Base-by-base conservation (phyloP, 1,140 invertebrate species). In the Lepidurus apus region DNA sequence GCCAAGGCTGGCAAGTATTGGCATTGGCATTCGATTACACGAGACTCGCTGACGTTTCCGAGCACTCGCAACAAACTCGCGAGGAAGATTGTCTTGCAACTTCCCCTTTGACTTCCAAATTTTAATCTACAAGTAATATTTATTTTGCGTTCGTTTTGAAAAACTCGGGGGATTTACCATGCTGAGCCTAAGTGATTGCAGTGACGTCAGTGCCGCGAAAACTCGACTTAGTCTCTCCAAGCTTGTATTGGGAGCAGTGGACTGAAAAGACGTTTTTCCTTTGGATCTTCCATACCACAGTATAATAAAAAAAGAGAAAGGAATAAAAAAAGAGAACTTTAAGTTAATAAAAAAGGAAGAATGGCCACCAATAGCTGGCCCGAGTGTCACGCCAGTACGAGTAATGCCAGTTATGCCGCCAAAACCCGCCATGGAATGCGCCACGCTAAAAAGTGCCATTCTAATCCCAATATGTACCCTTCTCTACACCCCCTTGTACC, bases 21-120 rank as follows among this genome's bases (percentile, higher is more conserved):
- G 53, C 53, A 65, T 65, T 65, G 53, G 53, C 13, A 21, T 65
- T 65, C 53, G 53, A 65, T 65, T 65, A 65, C 53, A 65, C 53
- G 53, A 65, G 53, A 65, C 53, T 65, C 53, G 53, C 53, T 65
- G 53, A 65, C 53, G 53, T 65, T 21, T 65, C 21, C 53, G 53
- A 65, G 53, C 53, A 65, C 53, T 34, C 34, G 34, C 34, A 34
- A 34, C 34, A 34, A 34, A 34, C 34, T 34, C 34, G 34, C 4
- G 34, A 34, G 34, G 34, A 34, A 34, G 1, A 34, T 34, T 34
- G 3, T 34, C 34, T 34, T 34, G 34, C 34, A 34, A 34, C 34
- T 34, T 0, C 3, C 34, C 3, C 34, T 34, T 34, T 34, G 34
- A 34, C 34, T 34, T 34, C 34, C 34, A 34, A 34, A 34, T 4